Percentiles rank a stretch among this genome's conserved stretches.
Evolutionary conservation across 2,888 invertebrate genomes (phyloP).

Genomic region (Epinotia bilunana): DNA sequence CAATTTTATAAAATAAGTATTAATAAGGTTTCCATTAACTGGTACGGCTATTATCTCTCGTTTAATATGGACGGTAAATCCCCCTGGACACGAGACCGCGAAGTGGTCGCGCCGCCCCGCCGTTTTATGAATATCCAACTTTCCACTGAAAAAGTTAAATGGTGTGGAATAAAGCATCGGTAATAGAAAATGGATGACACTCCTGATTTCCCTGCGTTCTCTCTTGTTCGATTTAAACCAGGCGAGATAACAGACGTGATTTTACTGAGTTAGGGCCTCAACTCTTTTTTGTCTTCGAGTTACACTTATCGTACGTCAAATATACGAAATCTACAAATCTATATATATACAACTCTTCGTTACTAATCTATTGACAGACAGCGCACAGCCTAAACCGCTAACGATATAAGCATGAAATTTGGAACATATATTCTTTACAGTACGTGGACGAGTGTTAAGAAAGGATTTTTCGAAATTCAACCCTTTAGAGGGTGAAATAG

Average conservation of each 20-base stretch:
- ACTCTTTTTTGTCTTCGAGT: constrained; percentile 1
- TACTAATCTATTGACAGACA: too few species aligned
- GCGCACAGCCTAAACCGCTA: too few species aligned
- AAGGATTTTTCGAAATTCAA: too few species aligned
- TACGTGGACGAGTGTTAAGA: too few species aligned
- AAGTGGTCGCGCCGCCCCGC: constrained; percentile 53
- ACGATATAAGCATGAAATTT: too few species aligned
- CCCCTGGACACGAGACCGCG: constrained; percentile 55
- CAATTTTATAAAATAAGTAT: background rate
- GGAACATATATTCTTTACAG: too few species aligned
- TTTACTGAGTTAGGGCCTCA: constrained; percentile 6
- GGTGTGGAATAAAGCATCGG: constrained; percentile 73
- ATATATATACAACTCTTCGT: too few species aligned
- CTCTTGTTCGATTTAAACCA: constrained; percentile 57
- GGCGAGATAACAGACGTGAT: constrained; percentile 23
- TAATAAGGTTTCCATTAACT: constrained; percentile 8
- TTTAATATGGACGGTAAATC: constrained; percentile 56
- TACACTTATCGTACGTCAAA: background rate
- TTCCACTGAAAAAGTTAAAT: constrained; percentile 75
- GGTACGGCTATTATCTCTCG: constrained; percentile 55
- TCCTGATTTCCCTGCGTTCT: constrained; percentile 64
- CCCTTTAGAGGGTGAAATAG: too few species aligned
- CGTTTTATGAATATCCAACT: constrained; percentile 68
- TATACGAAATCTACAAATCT: too few species aligned
- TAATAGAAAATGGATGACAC: constrained; percentile 77